phyloP scores from a whole-genome alignment of 2,113 vertebrate genomes.

The Gambusia holbrooki region DNA sequence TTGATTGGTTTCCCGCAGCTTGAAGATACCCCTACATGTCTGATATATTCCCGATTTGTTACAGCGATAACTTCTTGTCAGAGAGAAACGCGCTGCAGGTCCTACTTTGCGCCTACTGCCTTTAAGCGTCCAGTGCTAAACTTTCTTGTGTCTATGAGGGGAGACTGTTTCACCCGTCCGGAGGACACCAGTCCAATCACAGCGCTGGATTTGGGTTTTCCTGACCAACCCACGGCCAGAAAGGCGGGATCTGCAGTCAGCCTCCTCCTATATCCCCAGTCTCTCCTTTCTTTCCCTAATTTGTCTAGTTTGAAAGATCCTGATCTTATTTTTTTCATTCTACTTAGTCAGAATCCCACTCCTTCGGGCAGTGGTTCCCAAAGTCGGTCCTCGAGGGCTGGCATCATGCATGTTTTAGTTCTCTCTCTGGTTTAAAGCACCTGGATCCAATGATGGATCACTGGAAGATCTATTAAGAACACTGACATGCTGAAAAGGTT shows the following conservation, averaged over 20 bases:
- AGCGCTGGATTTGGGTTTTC: slow-evolving; percentile 45
- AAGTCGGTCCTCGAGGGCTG: too few species aligned
- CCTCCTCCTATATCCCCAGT: slow-evolving; percentile 3
- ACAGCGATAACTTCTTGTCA: neutral
- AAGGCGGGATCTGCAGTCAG: slow-evolving; percentile 60
- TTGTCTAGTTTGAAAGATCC: slow-evolving; percentile 10
- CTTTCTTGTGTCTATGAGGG: slow-evolving; percentile 68
- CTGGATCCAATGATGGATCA: too few species aligned
- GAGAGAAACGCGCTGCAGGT: slow-evolving; percentile 4
- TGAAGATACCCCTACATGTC: neutral
- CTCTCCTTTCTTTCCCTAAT: slow-evolving; percentile 11
- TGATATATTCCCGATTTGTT: slow-evolving; percentile 25
- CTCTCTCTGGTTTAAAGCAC: too few species aligned
- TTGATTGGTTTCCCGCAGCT: neutral
- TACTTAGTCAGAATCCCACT: too few species aligned
- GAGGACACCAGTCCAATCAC: slow-evolving; percentile 60
- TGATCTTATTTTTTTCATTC: neutral
- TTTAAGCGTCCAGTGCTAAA: slow-evolving; percentile 50
- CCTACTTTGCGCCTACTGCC: slow-evolving; percentile 42
- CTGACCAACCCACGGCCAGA: slow-evolving; percentile 65
- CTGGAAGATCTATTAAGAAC: too few species aligned
- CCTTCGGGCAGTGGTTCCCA: too few species aligned
- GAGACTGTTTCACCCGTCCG: slow-evolving; percentile 44
- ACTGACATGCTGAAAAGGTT: too few species aligned
- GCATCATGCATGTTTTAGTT: too few species aligned